Evolutionary conservation across 1,140 invertebrate species (phyloP).

Genomic region (Sesamia nonagrioides): DNA sequence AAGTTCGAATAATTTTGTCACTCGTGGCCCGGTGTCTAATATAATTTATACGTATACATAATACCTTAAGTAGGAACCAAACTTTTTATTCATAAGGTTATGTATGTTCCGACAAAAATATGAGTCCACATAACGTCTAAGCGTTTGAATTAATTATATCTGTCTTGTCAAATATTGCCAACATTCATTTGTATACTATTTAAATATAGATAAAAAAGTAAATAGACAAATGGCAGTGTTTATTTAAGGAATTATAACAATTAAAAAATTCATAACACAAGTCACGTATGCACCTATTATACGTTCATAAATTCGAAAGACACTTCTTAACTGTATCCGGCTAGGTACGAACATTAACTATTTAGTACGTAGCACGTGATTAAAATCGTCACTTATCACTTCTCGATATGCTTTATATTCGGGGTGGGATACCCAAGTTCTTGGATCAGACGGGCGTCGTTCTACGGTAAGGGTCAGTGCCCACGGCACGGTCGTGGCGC

Average conservation of each 20-base stretch:
- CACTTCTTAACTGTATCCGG: constrained; percentile 71
- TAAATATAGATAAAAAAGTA: constrained; percentile 3
- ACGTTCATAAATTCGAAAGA: constrained; percentile 81
- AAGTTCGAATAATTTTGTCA: no score
- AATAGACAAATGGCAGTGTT: constrained; percentile 84
- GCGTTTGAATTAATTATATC: no score
- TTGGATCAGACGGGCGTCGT: constrained; percentile 83
- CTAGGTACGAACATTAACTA: constrained; percentile 66
- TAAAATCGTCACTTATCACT: constrained; percentile 75
- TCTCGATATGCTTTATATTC: constrained; percentile 82
- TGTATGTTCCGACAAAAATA: no score
- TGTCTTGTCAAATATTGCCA: no score
- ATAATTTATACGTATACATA: no score
- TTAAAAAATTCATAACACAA: constrained; percentile 80
- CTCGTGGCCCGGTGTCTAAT: no score
- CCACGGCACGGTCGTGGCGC: constrained; percentile 79
- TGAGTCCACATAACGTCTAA: no score
- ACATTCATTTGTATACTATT: background rate
- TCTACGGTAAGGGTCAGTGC: constrained; percentile 79
- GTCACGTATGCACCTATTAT: constrained; percentile 65
- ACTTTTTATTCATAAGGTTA: no score
- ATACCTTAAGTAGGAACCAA: no score
- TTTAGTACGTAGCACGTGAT: constrained; percentile 63
- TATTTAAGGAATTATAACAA: constrained; percentile 84
- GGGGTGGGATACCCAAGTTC: constrained; percentile 63